These are phyloP conservation scores for Antrozous pallidus DNA, from an alignment of 2,797 vertebrate species.

Conservation along the genomic window DNA sequence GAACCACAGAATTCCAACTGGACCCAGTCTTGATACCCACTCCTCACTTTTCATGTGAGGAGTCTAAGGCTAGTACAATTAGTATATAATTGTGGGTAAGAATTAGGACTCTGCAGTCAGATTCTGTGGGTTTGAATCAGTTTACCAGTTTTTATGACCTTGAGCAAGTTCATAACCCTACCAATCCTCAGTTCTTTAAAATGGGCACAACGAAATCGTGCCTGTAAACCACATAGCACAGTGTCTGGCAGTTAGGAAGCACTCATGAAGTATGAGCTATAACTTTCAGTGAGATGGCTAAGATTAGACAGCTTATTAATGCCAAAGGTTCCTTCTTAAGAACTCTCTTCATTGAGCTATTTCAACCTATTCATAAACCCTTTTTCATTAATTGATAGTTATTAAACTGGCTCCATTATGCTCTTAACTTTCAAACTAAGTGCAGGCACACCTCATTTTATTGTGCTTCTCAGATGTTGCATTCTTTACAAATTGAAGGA, in stretches of 20 bases:
- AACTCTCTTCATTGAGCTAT: neutral
- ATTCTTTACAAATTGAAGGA: neutral
- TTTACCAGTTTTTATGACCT: neutral
- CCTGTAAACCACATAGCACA: neutral
- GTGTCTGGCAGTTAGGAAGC: neutral
- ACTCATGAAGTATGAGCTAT: neutral
- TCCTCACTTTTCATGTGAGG: neutral
- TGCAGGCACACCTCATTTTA: neutral
- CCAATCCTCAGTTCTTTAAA: neutral
- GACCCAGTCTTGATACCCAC: neutral
- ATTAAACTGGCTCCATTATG: neutral
- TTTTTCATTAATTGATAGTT: neutral
- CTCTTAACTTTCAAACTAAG: slow-evolving; percentile 32
- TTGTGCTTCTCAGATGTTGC: neutral
- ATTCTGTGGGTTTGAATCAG: neutral
- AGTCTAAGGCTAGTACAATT: neutral
- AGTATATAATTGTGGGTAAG: neutral
- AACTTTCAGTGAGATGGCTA: neutral
- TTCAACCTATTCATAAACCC: neutral
- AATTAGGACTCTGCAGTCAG: neutral
- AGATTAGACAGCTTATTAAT: neutral
- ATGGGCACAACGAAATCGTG: neutral
- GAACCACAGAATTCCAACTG: neutral
- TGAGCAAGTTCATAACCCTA: neutral
- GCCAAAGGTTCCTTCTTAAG: neutral